Evolutionary conservation across 1,140 invertebrate species (phyloP), one percentile per base, ranked within the genome.

Genomic region (Drosophila ficusphila): DNA sequence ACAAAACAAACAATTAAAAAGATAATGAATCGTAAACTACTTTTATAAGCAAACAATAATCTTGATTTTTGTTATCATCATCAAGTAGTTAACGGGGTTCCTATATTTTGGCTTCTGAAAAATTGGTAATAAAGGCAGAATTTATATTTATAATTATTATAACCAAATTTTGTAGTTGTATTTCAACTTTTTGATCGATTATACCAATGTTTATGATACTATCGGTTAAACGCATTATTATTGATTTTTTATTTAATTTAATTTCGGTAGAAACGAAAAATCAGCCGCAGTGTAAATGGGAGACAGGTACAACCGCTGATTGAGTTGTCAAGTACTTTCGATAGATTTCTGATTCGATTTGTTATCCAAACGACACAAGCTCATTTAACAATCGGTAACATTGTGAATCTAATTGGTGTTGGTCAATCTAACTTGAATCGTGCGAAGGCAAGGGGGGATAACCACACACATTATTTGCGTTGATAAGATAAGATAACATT

Each of bases 391-490:
- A 64, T 64, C 36, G 19, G n/a, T 4, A 72, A 54, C 56, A 58
- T 52, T 60, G 14, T 23, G 54, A 85, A 36, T 73, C 81, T 86
- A 79, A 76, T 85, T 86, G 81, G 62, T 83, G 68, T 71, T 76
- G 44, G 71, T 65, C 74, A 83, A 25, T 61, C 67, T 25, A 53
- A 49, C 46, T 53, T 57, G 33, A 29, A 47, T 18, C 4, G 33
- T 51, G 23, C 19, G 4, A 8, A 12, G 44, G 9, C n/a, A 6
- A 11, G 19, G 19, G 8, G 5, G 16, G 25, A 25, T 23, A 14
- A 44, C 61, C 71, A 61, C 56, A 72, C 67, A 61, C 41, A 64
- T 60, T 42, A 64, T 73, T 74, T 51, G 41, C 36, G 46, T 49
- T 46, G 71, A 74, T 74, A 65, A 74, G 71, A 74, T 74, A 46